These are phyloP conservation scores for Epizoanthus ramosus DNA, from an alignment of 92 coral and sea anemone genomes.

Conservation along the genomic window DNA sequence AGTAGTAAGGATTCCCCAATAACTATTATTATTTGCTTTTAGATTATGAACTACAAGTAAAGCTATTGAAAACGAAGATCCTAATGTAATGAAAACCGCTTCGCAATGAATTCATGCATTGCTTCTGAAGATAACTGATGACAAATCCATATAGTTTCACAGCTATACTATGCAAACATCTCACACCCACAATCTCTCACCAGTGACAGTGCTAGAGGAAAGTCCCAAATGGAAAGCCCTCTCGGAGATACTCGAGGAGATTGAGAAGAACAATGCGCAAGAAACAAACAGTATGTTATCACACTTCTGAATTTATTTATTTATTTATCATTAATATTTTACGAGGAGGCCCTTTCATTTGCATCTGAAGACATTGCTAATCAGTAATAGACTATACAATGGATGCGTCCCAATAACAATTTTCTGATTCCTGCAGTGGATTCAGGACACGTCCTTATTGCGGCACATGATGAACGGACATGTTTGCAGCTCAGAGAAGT, in stretches of 20 bases:
- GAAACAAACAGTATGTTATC: slow-evolving; percentile 59
- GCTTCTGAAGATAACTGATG: no score
- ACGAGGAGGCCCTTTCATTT: no score
- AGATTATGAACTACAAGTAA: no score
- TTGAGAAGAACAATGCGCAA: slow-evolving; percentile 78
- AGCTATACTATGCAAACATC: no score
- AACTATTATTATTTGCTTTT: no score
- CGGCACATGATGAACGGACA: slow-evolving; percentile 95
- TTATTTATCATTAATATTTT: no score
- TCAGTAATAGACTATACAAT: neutral
- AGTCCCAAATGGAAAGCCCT: slow-evolving; percentile 96
- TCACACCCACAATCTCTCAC: neutral
- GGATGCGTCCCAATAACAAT: neutral
- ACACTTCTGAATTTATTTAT: neutral
- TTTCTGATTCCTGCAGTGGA: slow-evolving; percentile 66
- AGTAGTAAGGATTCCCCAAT: no score
- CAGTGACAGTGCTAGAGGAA: slow-evolving; percentile 78
- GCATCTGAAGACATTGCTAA: no score
- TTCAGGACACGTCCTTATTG: slow-evolving; percentile 84
- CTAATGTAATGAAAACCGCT: no score
- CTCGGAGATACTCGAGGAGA: slow-evolving; percentile 85
- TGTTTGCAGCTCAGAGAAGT: slow-evolving; percentile 94
- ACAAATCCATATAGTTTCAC: no score
- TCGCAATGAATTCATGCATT: no score
- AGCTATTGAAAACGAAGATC: no score